A percentile compares a stretch with the other conserved stretches of the same genome.
These are phyloP conservation scores for Ophioninae sp. DNA, from an alignment of 2,888 invertebrate species.

Conservation along the genomic window DNA sequence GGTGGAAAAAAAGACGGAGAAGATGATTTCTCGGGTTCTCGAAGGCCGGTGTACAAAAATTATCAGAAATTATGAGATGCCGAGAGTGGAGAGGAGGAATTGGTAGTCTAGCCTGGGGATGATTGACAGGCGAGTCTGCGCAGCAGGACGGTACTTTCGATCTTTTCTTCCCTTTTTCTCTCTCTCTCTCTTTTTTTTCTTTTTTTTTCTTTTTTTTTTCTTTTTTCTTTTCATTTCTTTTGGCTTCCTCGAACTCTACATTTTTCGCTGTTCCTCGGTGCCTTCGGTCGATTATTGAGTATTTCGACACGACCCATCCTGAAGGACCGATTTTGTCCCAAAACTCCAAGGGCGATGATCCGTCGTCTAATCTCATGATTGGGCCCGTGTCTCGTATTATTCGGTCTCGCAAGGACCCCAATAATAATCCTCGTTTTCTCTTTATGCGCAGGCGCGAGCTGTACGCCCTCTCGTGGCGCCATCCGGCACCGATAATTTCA, in stretches of 20 bases:
- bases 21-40: conserved; percentile 55
- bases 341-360: conserved; percentile 54
- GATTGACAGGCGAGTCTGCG: conserved; percentile 77
- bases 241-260: conserved; percentile 54
- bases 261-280: conserved; percentile 59
- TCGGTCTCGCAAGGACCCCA: conserved; percentile 18
- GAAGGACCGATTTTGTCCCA: conserved; percentile 44
- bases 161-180: conserved; percentile 50
- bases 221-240: conserved; percentile 52
- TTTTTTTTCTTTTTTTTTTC: conserved; percentile 56
- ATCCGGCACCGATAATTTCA: too few relatives aligned
- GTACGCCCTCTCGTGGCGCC: too few relatives aligned
- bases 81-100: conserved; percentile 73
- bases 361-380: conserved; percentile 64
- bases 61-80: conserved; percentile 80
- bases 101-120: conserved; percentile 80
- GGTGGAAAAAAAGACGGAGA: conserved; percentile 47
- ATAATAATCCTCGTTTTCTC: background rate
- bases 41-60: conserved; percentile 75
- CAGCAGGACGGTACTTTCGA: conserved; percentile 56
- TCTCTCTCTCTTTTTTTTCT: conserved; percentile 49
- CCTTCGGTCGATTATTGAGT: conserved; percentile 35
- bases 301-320: conserved; percentile 48
- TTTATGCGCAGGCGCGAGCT: too few relatives aligned
- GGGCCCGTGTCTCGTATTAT: conserved; percentile 18